Evolutionary conservation across 30 jellyfish, hydroid and myxozoan genomes (phyloP), one percentile per base, ranked within the genome.

Genomic region (Aurelia coerulea): DNA sequence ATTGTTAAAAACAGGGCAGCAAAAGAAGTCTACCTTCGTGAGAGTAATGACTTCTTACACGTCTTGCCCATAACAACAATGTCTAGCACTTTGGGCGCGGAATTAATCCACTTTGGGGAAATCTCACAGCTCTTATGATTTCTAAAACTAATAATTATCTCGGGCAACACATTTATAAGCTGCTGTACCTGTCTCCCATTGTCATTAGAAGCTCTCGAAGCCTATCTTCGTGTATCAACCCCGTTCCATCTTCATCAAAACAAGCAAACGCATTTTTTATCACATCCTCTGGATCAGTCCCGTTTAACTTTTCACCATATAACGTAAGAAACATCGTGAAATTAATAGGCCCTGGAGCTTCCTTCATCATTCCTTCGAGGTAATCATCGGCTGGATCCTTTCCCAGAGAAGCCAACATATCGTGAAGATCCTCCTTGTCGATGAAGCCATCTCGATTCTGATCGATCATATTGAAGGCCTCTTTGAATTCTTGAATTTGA

Each of bases 281-380:
- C 10, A 96, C 99, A 74, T 96, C 99, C 74, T 96, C 99, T 33
- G 99, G 99, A 75, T 96, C 99, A 17, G 99, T 96, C 33, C 99
- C 99, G 80, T 96, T 91, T 81, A 96, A 73, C 82, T 91, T 90
- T 62, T 96, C 99, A 16, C 99, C 99, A 62, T 82, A 96, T 46
- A 96, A 72, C 90, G 99, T 96, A 62, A 96, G 88, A 79, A 96
- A 96, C 99, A 96, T 96, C 13, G 99, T 96, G 88, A 96, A 96
- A 85, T 96, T 96, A 51, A 96, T 96, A 14, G 98, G 98, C 17
- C 99, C 99, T 33, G 99, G 99, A 32, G 99, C 99, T 89, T 96
- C 99, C 75, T 96, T 96, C 98, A 96, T 90, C 99, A 96, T 96
- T 39, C 83, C 92, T 31, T 96, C 99, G 32, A 96, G 92, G 68